Percentiles rank a stretch among this genome's conserved stretches.
These are phyloP conservation scores for Rhea americana DNA, from an alignment of 2,113 vertebrate species.

Conservation along the genomic window DNA sequence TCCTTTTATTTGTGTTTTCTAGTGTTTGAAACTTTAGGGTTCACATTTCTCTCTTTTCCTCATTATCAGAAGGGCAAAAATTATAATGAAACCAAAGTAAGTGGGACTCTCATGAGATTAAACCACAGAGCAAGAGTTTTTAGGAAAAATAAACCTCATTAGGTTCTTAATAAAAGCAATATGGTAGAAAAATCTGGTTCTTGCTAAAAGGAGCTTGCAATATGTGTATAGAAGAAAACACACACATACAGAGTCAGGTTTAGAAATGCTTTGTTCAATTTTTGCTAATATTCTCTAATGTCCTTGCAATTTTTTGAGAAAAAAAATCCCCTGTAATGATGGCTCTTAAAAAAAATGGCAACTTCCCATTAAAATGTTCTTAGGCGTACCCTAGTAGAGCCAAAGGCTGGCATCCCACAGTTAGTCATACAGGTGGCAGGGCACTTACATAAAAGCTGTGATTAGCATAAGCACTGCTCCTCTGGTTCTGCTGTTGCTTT, in stretches of 20 bases:
- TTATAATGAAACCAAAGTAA: background rate
- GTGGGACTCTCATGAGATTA: background rate
- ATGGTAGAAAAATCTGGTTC: background rate
- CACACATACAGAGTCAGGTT: background rate
- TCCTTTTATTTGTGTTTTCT: background rate
- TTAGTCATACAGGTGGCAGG: background rate
- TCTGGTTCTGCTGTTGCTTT: background rate
- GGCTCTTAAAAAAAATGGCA: background rate
- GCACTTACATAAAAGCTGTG: background rate
- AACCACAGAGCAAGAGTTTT: background rate
- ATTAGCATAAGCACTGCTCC: background rate
- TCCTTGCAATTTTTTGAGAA: rapidly evolving
- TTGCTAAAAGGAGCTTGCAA: background rate
- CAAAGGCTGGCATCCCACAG: background rate
- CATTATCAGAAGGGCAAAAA: background rate
- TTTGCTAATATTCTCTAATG: background rate
- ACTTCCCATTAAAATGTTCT: background rate
- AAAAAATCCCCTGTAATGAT: background rate
- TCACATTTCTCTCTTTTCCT: background rate
- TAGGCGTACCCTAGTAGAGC: background rate
- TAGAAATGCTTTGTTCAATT: background rate
- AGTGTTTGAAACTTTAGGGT: background rate
- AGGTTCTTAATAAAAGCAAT: background rate
- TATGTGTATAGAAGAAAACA: background rate
- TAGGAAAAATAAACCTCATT: background rate